Conservation (phyloP, 1,140 invertebrate genomes). For the Maconellicoccus hirsutus region DNA sequence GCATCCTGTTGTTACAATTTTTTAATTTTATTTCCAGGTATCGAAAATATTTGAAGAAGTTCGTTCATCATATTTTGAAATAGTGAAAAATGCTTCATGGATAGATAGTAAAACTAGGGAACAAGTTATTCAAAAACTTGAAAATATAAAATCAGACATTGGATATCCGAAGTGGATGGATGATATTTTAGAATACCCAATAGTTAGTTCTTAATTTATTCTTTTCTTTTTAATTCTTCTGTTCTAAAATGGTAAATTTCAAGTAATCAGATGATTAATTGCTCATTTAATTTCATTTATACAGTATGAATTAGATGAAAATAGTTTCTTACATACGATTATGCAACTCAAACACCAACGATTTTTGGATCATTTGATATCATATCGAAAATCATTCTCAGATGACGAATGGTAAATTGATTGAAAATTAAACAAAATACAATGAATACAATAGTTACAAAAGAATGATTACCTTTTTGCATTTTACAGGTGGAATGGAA, state of each 20-base stretch:
- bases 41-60: background rate
- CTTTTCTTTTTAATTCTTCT: background rate
- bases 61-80: constrained; percentile 32
- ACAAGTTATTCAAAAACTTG: constrained; percentile 56
- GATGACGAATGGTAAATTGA: background rate
- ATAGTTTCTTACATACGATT: background rate
- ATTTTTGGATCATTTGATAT: background rate
- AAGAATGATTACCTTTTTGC: no score
- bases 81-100: constrained; percentile 60
- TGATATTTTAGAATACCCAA: constrained; percentile 46
- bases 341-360: background rate
- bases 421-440: no score
- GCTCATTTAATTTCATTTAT: background rate
- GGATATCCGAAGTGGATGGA: constrained; percentile 58
- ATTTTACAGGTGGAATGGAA: background rate
- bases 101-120: constrained; percentile 69
- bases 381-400: background rate
- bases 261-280: background rate
- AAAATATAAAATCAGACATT: constrained; percentile 58
- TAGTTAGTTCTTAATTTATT: no score
- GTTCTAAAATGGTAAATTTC: background rate
- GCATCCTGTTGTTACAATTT: no score
- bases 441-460: no score
- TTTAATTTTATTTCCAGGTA: background rate
- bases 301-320: background rate